Percentiles rank a stretch among this genome's conserved stretches.
Conservation (phyloP, 2,888 invertebrate species). For the Tridacna gigas region DNA sequence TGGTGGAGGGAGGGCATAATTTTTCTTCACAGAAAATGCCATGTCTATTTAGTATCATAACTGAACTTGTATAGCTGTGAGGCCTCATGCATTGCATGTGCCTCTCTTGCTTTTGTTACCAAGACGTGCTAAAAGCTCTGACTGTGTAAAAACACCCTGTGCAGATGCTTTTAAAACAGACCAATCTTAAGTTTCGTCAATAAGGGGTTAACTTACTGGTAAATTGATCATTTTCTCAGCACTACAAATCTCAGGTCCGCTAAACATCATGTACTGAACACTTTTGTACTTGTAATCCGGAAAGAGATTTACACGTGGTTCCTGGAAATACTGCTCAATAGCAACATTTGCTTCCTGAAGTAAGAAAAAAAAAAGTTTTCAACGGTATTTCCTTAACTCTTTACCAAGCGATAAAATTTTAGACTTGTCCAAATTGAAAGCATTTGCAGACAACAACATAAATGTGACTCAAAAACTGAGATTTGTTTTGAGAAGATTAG, state of each 20-base stretch:
- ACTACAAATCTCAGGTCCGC: slow-evolving; percentile 17
- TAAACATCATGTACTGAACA: slow-evolving; percentile 38
- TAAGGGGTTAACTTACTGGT: slow-evolving; percentile 34
- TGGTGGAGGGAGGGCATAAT: too few species aligned
- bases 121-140: too few species aligned
- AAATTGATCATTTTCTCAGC: slow-evolving; percentile 17
- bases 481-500: too few species aligned
- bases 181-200: not conserved
- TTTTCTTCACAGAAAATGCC: too few species aligned
- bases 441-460: too few species aligned
- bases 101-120: too few species aligned
- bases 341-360: not conserved
- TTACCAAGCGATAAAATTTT: not conserved
- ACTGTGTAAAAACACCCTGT: too few species aligned
- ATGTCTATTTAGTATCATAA: too few species aligned
- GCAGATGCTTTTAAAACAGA: too few species aligned
- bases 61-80: too few species aligned
- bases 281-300: slow-evolving; percentile 38
- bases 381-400: not conserved
- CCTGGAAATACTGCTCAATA: slow-evolving; percentile 19
- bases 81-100: too few species aligned
- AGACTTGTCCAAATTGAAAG: not conserved
- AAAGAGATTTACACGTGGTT: slow-evolving; percentile 29
- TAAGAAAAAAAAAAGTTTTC: not conserved
- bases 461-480: too few species aligned